Conservation (phyloP, 1,140 invertebrate species). For the Philopotamus ludificatus region DNA sequence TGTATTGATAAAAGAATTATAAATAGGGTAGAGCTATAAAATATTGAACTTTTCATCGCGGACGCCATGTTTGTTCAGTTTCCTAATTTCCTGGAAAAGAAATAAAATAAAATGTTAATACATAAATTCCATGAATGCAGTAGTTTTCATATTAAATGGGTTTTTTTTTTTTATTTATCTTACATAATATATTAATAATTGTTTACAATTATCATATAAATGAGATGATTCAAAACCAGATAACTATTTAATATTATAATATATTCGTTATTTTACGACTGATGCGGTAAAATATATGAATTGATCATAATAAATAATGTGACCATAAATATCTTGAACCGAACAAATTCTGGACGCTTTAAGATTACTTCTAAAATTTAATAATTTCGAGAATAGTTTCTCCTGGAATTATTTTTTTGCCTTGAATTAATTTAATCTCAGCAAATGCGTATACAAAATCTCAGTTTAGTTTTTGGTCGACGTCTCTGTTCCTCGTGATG, state of each 20-base stretch:
- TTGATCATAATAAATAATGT: too few relatives aligned
- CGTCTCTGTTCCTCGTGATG: too few relatives aligned
- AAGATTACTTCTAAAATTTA: too few relatives aligned
- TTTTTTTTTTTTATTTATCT: not conserved
- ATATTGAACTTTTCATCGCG: not conserved
- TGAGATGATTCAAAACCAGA: not conserved
- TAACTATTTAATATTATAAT: not conserved
- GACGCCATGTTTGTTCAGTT: slow-evolving; percentile 7
- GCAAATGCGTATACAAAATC: too few relatives aligned
- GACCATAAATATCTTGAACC: too few relatives aligned
- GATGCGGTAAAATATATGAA: not conserved
- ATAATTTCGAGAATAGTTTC: too few relatives aligned
- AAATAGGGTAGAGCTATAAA: not conserved
- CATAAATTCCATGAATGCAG: not conserved
- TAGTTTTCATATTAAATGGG: not conserved
- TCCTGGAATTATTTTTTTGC: too few relatives aligned
- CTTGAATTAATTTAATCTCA: too few relatives aligned
- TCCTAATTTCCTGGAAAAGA: not conserved
- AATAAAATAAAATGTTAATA: slow-evolving; percentile 1
- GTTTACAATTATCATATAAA: not conserved
- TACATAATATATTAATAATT: not conserved
- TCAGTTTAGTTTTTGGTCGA: too few relatives aligned
- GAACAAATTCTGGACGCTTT: too few relatives aligned
- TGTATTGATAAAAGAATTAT: slow-evolving; percentile 4
- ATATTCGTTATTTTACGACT: not conserved